These are phyloP conservation scores for Leptinotarsa lineolata DNA, from an alignment of 1,140 invertebrate genomes.

Conservation along the genomic window DNA sequence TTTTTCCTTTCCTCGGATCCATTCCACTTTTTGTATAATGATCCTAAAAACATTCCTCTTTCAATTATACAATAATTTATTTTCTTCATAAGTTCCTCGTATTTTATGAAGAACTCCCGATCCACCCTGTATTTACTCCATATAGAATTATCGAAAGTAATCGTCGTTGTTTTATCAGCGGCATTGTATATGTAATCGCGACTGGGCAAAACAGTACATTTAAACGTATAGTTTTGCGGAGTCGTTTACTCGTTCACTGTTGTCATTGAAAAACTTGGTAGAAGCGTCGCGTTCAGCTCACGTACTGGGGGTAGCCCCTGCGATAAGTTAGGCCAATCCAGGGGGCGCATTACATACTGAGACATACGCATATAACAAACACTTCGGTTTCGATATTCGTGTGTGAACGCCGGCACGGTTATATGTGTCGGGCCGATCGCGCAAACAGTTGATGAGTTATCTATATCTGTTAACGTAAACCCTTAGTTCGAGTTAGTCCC, in stretches of 20 bases:
- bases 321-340: conserved; percentile 25
- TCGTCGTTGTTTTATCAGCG: not conserved
- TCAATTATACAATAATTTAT: too few species aligned
- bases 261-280: not conserved
- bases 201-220: not conserved
- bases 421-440: conserved; percentile 38
- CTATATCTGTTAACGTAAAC: conserved; percentile 28
- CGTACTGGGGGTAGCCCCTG: conserved; percentile 7
- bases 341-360: conserved; percentile 44
- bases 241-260: not conserved
- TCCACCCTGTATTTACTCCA: not conserved
- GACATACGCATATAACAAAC: conserved; percentile 18
- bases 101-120: too few species aligned
- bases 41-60: too few species aligned
- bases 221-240: not conserved
- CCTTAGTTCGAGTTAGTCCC: conserved; percentile 26
- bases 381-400: conserved; percentile 40
- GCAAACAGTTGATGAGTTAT: conserved; percentile 33
- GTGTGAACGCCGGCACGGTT: conserved; percentile 38
- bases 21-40: too few species aligned
- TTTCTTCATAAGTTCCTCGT: too few species aligned
- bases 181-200: not conserved
- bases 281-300: not conserved
- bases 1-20: too few species aligned
- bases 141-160: not conserved